Percentiles rank a stretch among this genome's conserved stretches.
phyloP scores from a whole-genome alignment of 2,113 vertebrate genomes.

The Ardeotis arabs region DNA sequence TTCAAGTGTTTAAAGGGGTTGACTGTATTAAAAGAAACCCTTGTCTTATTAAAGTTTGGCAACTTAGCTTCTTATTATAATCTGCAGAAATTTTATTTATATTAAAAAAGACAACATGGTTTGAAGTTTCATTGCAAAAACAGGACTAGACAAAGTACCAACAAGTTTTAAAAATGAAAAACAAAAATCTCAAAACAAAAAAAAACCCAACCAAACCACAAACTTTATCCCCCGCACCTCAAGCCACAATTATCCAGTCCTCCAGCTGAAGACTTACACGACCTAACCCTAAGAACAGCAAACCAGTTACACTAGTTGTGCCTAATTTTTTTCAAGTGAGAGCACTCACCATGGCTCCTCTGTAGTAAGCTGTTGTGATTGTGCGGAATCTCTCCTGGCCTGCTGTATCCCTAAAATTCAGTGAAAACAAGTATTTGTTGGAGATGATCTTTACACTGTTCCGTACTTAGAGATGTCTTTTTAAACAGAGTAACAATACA shows the following conservation, averaged over 20 bases:
- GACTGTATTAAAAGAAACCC: background rate
- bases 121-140: background rate
- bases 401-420: slow-evolving; percentile 85
- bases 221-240: background rate
- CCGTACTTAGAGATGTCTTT: background rate
- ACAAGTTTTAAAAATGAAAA: background rate
- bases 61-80: background rate
- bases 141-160: background rate
- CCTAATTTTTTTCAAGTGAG: background rate
- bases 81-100: background rate
- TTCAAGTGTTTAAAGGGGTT: background rate
- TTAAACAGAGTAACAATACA: background rate
- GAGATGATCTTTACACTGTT: background rate
- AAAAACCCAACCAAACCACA: background rate
- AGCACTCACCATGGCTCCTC: slow-evolving; percentile 90
- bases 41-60: background rate
- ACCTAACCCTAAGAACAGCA: background rate
- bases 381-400: slow-evolving; percentile 93
- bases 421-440: background rate
- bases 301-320: background rate
- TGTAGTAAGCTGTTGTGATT: slow-evolving; percentile 92
- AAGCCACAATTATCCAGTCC: background rate
- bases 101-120: background rate
- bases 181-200: background rate
- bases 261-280: background rate